Conservation (phyloP, 2,888 invertebrate species). For the Dromius quadrimaculatus region DNA sequence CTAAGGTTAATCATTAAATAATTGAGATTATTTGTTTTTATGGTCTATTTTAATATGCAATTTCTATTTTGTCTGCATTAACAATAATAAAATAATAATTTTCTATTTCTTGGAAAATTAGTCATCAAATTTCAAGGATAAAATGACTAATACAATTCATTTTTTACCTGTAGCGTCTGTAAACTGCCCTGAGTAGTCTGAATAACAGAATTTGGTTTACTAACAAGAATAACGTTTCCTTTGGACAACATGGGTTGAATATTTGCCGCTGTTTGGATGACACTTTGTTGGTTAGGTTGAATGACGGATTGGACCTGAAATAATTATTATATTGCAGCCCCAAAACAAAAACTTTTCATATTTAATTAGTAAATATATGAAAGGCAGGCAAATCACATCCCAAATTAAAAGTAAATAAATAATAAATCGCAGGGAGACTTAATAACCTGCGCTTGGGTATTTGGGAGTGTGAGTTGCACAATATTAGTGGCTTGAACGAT, state of each 20-base stretch:
- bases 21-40: too few species aligned
- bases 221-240: slow-evolving; percentile 89
- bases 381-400: slow-evolving; percentile 48
- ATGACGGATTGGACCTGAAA: slow-evolving; percentile 93
- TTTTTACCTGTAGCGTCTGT: slow-evolving; percentile 87
- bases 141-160: background rate
- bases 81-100: too few species aligned
- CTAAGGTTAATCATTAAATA: too few species aligned
- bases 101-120: background rate
- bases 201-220: slow-evolving; percentile 92
- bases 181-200: slow-evolving; percentile 90
- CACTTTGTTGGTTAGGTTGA: slow-evolving; percentile 95
- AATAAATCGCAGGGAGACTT: slow-evolving; percentile 9
- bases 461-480: slow-evolving; percentile 85
- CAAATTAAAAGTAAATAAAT: slow-evolving; percentile 26
- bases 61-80: too few species aligned
- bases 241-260: slow-evolving; percentile 86
- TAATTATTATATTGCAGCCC: background rate
- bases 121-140: background rate
- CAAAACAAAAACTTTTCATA: background rate
- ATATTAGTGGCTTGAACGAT: slow-evolving; percentile 78
- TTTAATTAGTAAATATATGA: background rate
- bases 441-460: slow-evolving; percentile 68
- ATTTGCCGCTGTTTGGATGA: slow-evolving; percentile 93
- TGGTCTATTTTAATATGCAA: too few species aligned